Evolutionary conservation across 2,888 invertebrate species (phyloP), one percentile per base, ranked within the genome.

Genomic region (Beris chalybata): DNA sequence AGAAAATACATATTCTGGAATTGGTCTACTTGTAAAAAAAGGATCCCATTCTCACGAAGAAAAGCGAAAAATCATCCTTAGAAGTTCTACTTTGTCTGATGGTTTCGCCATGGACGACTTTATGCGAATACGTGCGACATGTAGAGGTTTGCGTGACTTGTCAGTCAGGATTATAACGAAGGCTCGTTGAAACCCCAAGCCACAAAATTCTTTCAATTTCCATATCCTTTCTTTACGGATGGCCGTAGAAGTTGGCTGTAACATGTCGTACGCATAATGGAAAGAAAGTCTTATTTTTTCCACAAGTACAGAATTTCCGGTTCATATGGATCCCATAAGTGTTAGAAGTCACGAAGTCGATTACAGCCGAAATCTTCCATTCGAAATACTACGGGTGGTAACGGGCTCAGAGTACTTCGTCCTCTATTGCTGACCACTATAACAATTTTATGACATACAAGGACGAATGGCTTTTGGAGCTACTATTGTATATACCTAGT

Each of bases 271-370:
- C 47, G 11, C 31, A 48, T 59, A 59, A 59, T 59, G 48, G 48
- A 59, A 59, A 31, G n/a, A 31, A 47, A 13, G 22, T 22, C 22
- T 22, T 22, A 1, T 22, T 9, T 47, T 43, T 59, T 45, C 31
- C n/a, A 31, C 58, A 59, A 59, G 48, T 45, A 47, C 48, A 59
- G 5, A 13, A 47, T 59, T 59, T 59, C 58, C 58, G 58, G 47
- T 59, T 53, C 53, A 47, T 52, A 44, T 5, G 53, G 30, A 38
- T 63, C 65, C 32, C 48, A 65, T 68, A 65, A 68, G 68, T 56
- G 68, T 61, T 56, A 65, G 61, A 44, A 68, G 68, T 68, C 68
- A 68, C 68, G 68, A 59, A 68, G 65, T 65, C 65, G 32, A 65
- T 68, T 68, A 65, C 59, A 55, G 50, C 47, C 15, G 32, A 61